Percentiles rank a stretch among this genome's conserved stretches.
Conservation (phyloP, 2,888 invertebrate genomes). For the Hoplodrina ambigua region DNA sequence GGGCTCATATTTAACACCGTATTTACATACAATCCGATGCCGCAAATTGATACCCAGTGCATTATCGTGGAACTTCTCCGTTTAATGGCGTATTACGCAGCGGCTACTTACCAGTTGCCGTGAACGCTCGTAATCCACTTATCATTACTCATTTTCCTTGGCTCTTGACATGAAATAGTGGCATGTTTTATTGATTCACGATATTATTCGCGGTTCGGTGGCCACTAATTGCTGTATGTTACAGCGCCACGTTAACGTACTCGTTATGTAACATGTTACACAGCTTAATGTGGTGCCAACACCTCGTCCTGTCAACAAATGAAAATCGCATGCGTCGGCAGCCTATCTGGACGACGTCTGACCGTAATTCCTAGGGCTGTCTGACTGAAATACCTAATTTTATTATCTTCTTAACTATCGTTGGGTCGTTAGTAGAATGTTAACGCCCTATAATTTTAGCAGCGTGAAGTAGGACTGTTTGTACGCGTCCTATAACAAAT, state of each 20-base stretch:
- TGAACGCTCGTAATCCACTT: conserved; percentile 50
- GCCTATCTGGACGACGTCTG: conserved; percentile 40
- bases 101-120: conserved; percentile 38
- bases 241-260: conserved; percentile 54
- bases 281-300: conserved; percentile 51
- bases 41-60: conserved; percentile 44
- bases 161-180: conserved; percentile 65
- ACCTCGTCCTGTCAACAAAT: conserved; percentile 55
- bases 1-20: conserved; percentile 48
- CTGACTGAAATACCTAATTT: conserved; percentile 45
- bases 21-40: conserved; percentile 53
- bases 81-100: conserved; percentile 52
- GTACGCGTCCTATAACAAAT: conserved; percentile 46
- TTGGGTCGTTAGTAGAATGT: conserved; percentile 44
- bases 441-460: conserved; percentile 48
- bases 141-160: conserved; percentile 50
- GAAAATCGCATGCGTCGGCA: conserved; percentile 44
- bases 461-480: conserved; percentile 54
- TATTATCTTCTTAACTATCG: conserved; percentile 41
- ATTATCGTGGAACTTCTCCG: conserved; percentile 43
- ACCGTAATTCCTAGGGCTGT: conserved; percentile 59
- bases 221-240: conserved; percentile 62
- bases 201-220: conserved; percentile 61
- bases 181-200: conserved; percentile 68
- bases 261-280: conserved; percentile 55